phyloP scores from a whole-genome alignment of 2,113 vertebrate genomes.

The Polypterus bichir region DNA sequence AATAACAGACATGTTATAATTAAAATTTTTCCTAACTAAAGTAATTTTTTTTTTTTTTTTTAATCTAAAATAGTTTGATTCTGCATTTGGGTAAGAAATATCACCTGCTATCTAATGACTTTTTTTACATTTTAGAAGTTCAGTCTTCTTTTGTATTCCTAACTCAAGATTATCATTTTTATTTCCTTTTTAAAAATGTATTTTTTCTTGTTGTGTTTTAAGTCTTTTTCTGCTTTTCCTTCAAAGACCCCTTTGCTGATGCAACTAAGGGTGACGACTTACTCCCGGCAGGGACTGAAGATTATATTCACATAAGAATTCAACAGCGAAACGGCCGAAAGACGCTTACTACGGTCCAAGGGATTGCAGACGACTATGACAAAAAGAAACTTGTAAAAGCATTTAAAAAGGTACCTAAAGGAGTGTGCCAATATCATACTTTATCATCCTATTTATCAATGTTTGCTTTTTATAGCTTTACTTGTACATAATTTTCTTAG shows the following conservation, averaged over 20 bases:
- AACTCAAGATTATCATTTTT: neutral
- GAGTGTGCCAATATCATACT: too few relatives aligned
- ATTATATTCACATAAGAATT: constrained; percentile 84
- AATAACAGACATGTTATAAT: too few relatives aligned
- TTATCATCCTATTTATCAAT: too few relatives aligned
- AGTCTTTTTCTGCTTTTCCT: neutral
- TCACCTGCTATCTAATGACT: too few relatives aligned
- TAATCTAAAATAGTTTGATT: too few relatives aligned
- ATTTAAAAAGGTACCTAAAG: constrained; percentile 65
- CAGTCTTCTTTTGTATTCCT: too few relatives aligned
- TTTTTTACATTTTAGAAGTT: too few relatives aligned
- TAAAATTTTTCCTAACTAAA: too few relatives aligned
- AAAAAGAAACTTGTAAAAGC: constrained; percentile 85
- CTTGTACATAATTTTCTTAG: too few relatives aligned
- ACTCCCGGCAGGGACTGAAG: constrained; percentile 78
- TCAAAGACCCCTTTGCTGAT: constrained; percentile 82
- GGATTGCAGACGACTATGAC: constrained; percentile 78
- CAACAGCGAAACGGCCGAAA: constrained; percentile 79
- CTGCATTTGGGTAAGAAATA: too few relatives aligned
- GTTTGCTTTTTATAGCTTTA: too few relatives aligned
- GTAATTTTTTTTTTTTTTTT: too few relatives aligned
- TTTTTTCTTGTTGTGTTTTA: neutral
- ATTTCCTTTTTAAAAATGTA: neutral
- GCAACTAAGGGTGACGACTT: constrained; percentile 82
- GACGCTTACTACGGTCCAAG: constrained; percentile 75